Base-by-base conservation (phyloP, 2,888 invertebrate species). In the Drosophila paucipuncta region DNA sequence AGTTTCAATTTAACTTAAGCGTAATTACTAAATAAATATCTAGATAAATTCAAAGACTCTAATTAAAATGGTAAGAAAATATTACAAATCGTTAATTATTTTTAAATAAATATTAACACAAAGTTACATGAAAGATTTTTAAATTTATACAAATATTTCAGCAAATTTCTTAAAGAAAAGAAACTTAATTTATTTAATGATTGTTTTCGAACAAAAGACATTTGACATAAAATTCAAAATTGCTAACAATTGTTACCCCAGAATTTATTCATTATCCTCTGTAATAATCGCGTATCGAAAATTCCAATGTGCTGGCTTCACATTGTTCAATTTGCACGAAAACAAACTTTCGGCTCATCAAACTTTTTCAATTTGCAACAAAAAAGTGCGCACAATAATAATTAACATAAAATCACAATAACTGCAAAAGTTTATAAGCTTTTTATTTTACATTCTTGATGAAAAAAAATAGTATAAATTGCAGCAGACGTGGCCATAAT, bases 281-380 rank as follows among this genome's bases (percentile, higher is more conserved):
- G 41, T 60, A 31, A 58, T 53, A 73, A 71, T 71, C 71, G 57
- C 55, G 57, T 41, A 73, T 79, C 68, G 63, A 72, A 47, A 68
- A 81, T 68, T 68, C 60, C 68, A 68, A 57, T 37, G 18, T 53
- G 54, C 53, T 62, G 49, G 43, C 33, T 49, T 33, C 63, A 61
- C 63, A 61, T 67, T 70, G 61, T 57, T 49, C 33, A 60, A 78
- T 78, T 70, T 68, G 59, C 63, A 65, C n/a, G 37, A 49, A 41
- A 65, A 35, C 35, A 67, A 83, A 76, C 71, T 83, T 83, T 83
- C 59, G 55, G 25, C 35, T 33, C 55, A 68, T 67, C 67, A 78
- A 85, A 85, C 80, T 83, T 83, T 83, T 85, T 85, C 80, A 75
- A 83, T 83, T 83, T 78, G 60, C 78, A 50, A 75, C 59, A 41